Conservation (phyloP, 2,888 invertebrate genomes). For the Cephonodes hylas region DNA sequence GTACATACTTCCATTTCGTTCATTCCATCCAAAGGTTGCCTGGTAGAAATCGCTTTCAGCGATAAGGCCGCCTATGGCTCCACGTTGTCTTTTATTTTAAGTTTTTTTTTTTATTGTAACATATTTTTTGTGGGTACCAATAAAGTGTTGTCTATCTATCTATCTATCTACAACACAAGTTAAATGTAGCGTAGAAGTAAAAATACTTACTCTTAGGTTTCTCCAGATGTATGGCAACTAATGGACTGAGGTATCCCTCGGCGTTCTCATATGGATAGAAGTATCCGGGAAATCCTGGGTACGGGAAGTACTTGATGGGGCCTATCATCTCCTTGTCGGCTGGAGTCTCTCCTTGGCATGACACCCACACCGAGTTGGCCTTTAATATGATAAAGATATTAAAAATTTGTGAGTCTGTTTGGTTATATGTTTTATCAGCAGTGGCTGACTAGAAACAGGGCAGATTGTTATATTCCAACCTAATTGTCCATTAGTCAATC, state of each 20-base stretch:
- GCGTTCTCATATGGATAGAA: constrained; percentile 94
- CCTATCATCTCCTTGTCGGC: constrained; percentile 96
- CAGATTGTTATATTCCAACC: no score
- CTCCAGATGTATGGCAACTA: constrained; percentile 91
- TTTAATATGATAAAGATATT: constrained; percentile 18
- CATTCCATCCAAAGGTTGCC: no score
- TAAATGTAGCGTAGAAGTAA: not conserved
- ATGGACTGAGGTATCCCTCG: constrained; percentile 92
- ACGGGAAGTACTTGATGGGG: constrained; percentile 88
- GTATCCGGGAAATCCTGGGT: constrained; percentile 92
- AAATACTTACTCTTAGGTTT: constrained; percentile 87
- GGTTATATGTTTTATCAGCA: not conserved
- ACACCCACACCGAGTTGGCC: constrained; percentile 88
- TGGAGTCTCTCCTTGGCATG: constrained; percentile 96
- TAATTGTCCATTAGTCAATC: no score
- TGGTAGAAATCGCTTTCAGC: no score
- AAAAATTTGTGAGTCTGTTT: not conserved
- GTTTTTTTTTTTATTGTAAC: no score
- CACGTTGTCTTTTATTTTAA: no score
- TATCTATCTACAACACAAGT: not conserved
- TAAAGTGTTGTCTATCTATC: no score
- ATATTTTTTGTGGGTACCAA: no score
- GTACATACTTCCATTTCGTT: no score
- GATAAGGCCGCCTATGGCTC: no score
- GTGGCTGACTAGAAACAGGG: no score